Conservation (phyloP, 2,797 vertebrate genomes). For the Xiphophorus birchmanni region DNA sequence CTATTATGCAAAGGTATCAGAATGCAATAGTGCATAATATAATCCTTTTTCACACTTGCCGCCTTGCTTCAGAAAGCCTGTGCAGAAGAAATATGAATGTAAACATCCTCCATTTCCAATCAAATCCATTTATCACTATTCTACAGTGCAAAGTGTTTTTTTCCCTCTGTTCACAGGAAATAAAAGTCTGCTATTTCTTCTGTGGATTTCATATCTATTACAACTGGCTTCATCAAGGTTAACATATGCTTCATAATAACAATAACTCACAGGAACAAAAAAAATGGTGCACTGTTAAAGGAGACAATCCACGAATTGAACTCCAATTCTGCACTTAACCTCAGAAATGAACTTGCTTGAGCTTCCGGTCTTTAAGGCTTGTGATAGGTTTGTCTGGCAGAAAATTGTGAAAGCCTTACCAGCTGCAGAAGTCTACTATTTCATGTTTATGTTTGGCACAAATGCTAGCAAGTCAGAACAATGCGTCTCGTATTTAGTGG, state of each 20-base stretch:
- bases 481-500: background rate
- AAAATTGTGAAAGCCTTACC: background rate
- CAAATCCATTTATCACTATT: conserved; percentile 48
- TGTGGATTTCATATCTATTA: conserved; percentile 18
- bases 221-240: conserved; percentile 1
- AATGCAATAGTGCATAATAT: conserved; percentile 50
- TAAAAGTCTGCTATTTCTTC: conserved; percentile 1
- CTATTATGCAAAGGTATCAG: conserved; percentile 54
- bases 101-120: conserved; percentile 36
- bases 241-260: conserved; percentile 5
- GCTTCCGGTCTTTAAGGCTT: background rate
- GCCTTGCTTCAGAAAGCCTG: conserved; percentile 37
- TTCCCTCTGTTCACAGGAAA: background rate
- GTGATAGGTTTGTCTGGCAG: background rate
- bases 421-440: background rate
- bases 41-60: conserved; percentile 60
- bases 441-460: background rate
- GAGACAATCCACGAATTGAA: background rate
- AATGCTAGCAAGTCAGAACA: background rate
- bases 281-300: background rate
- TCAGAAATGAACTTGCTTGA: background rate
- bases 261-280: conserved; percentile 1
- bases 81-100: conserved; percentile 30
- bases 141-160: conserved; percentile 15
- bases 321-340: background rate